Evolutionary conservation across 2,113 vertebrate species (phyloP).

Genomic region (Hydrolagus affinis): DNA sequence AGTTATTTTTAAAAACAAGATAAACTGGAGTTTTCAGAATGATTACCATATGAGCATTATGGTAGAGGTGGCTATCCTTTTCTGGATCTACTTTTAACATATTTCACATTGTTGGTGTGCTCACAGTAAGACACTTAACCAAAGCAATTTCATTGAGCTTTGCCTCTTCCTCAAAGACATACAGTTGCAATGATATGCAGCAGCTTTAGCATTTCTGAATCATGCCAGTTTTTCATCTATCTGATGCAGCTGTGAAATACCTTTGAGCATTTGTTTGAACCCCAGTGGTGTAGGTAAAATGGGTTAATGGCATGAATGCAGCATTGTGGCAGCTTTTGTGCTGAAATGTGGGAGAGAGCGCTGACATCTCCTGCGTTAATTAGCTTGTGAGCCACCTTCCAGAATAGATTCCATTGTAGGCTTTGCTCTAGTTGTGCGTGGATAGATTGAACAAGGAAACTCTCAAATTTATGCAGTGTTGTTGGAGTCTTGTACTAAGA

Average conservation of each 20-base stretch:
- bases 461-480: constrained; percentile 3
- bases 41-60: too few relatives aligned
- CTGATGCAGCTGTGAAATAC: neutral
- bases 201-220: neutral
- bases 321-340: neutral
- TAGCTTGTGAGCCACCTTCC: neutral
- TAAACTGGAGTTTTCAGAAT: too few relatives aligned
- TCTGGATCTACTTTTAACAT: neutral
- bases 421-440: neutral
- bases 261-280: neutral
- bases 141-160: neutral
- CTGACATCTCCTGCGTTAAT: neutral
- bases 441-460: too few relatives aligned
- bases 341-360: neutral
- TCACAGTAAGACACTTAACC: neutral
- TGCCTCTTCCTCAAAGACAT: neutral
- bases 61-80: neutral
- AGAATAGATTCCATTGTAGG: neutral
- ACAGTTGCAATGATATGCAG: neutral
- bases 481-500: too few relatives aligned
- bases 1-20: too few relatives aligned
- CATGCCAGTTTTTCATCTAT: neutral
- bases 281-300: neutral
- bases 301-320: neutral
- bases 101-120: neutral